These are phyloP conservation scores for Lanius collurio DNA, from an alignment of 2,113 vertebrate species.

Conservation along the genomic window DNA sequence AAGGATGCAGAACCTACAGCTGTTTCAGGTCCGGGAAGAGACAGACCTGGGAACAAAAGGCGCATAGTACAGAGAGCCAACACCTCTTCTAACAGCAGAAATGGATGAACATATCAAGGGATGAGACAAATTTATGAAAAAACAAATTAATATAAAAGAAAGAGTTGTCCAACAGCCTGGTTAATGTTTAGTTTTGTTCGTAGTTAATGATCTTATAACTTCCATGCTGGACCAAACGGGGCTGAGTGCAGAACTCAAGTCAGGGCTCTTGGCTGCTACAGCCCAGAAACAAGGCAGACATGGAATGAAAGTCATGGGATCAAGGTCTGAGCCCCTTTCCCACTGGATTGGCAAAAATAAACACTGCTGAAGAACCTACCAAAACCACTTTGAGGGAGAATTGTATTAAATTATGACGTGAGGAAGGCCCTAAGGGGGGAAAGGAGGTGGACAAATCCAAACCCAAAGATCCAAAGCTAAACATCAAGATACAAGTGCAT, in stretches of 20 bases:
- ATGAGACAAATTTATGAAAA: neutral
- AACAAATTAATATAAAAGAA: neutral
- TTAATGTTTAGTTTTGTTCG: neutral
- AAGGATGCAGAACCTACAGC: neutral
- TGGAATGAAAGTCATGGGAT: neutral
- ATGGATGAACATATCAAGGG: neutral
- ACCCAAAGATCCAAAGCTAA: no score
- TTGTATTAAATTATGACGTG: no score
- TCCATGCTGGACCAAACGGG: neutral
- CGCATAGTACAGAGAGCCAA: neutral
- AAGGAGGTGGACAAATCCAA: no score
- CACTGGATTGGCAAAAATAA: no score
- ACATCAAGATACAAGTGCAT: no score
- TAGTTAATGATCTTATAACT: neutral
- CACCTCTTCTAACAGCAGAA: no score
- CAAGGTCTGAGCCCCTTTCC: no score
- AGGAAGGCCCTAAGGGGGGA: no score
- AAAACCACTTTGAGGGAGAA: no score
- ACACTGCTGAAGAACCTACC: no score
- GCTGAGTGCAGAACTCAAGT: neutral
- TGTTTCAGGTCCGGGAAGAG: neutral
- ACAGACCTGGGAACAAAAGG: neutral
- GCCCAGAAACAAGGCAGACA: neutral
- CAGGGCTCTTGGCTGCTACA: neutral
- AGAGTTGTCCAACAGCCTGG: neutral